Evolutionary conservation across 2,888 invertebrate species (phyloP).

Genomic region (Penaeus monodon): DNA sequence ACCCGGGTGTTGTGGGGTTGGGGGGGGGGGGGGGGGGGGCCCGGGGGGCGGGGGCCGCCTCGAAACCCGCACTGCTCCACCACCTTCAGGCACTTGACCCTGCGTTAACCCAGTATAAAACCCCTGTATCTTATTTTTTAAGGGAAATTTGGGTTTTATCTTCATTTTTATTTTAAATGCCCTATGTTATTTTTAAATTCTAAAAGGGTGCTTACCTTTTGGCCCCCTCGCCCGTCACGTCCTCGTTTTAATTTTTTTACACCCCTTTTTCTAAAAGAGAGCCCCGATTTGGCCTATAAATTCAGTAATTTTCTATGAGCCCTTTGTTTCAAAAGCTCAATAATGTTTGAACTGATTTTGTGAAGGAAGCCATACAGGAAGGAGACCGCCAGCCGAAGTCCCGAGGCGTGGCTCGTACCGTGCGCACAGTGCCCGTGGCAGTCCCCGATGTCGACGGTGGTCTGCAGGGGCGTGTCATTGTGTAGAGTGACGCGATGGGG

Average conservation of each 20-base stretch:
- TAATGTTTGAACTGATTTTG: too few species aligned
- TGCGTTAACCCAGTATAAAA: neutral
- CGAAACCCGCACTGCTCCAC: slow-evolving; percentile 72
- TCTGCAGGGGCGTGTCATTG: slow-evolving; percentile 70
- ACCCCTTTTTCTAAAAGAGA: slow-evolving; percentile 67
- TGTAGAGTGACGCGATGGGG: slow-evolving; percentile 69
- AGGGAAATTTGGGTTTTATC: too few species aligned
- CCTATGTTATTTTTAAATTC: neutral
- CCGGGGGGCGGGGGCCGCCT: slow-evolving; percentile 70
- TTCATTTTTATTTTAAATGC: too few species aligned
- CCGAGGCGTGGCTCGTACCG: slow-evolving; percentile 14
- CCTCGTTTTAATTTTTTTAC: slow-evolving; percentile 69
- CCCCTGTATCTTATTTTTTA: too few species aligned
- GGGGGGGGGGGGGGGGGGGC: slow-evolving; percentile 70
- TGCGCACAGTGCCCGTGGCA: slow-evolving; percentile 70
- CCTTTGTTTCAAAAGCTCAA: too few species aligned
- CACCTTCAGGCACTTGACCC: slow-evolving; percentile 68
- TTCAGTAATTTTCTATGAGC: too few species aligned
- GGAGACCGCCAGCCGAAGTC: neutral
- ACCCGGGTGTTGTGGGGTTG: slow-evolving; percentile 71
- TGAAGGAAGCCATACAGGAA: neutral
- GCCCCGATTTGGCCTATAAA: too few species aligned
- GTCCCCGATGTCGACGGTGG: slow-evolving; percentile 70
- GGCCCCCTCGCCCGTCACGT: slow-evolving; percentile 71
- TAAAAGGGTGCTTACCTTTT: slow-evolving; percentile 68